Conservation (phyloP, 2,888 invertebrate species). For the Tinea pellionella region DNA sequence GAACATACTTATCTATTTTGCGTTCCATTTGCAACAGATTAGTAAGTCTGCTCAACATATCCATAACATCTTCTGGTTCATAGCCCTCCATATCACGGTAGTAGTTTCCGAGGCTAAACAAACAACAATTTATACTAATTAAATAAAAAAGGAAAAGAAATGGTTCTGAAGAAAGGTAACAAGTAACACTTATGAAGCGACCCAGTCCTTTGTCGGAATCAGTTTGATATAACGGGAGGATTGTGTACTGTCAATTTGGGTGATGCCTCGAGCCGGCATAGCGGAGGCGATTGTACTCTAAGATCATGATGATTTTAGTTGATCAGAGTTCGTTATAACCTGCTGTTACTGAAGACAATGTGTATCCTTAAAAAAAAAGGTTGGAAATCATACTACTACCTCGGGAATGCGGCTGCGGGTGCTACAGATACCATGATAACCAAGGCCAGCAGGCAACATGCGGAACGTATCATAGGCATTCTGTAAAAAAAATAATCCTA, state of each 20-base stretch:
- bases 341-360: no score
- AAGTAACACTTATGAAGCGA: no score
- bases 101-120: conserved; percentile 54
- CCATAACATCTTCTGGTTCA: conserved; percentile 83
- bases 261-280: no score
- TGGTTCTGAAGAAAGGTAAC: no score
- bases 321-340: no score
- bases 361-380: no score
- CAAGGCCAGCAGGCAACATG: conserved; percentile 49
- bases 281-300: no score
- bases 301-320: no score
- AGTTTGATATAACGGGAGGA: no score
- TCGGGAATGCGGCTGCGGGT: conserved; percentile 55
- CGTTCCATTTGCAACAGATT: conserved; percentile 81
- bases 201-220: no score
- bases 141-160: not conserved
- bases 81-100: conserved; percentile 70
- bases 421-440: conserved; percentile 43
- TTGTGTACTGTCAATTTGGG: no score
- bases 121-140: not conserved
- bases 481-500: conserved; percentile 37
- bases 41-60: conserved; percentile 80
- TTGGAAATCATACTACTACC: conserved; percentile 30
- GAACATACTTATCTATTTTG: conserved; percentile 82
- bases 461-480: conserved; percentile 40